Evolutionary conservation across 2,797 vertebrate genomes (phyloP), one percentile per base, ranked within the genome.

Genomic region (Moxostoma hubbsi): DNA sequence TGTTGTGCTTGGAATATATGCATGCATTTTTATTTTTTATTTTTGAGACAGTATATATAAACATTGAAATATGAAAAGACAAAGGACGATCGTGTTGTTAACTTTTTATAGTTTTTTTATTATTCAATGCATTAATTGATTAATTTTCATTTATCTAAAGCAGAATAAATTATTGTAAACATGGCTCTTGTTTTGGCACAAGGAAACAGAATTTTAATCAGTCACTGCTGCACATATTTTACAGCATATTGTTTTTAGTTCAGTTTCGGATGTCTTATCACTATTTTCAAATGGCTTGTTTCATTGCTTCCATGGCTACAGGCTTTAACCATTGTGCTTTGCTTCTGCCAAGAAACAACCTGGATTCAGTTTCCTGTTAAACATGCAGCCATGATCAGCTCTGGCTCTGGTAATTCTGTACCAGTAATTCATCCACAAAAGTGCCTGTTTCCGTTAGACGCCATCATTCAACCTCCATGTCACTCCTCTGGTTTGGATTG

Each of bases 331-430:
- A 72, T 75, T 58, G 53, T 65, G 57, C 50, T 71, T 61, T 7
- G 62, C 46, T 47, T 62, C 45, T 36, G 24, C 16, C 58, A 64
- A 77, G 57, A 54, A 62, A 70, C 66, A 12, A 49, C 67, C 67
- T 70, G 76, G 58, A n/a, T 70, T 78, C 54, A 63, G 75, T 77
- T 77, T 77, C 65, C 76, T 79, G 59, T 72, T 64, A 57, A 71
- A 63, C 15, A 63, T 13, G 45, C 81, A 72, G 66, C 66, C 47
- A 53, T 58, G 63, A 69, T 61, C 13, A 46, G 24, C 75, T 59
- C 47, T 53, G 18, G 65, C 66, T 68, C 66, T 51, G 24, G 24
- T 24, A 82, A 73, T 64, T 75, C 53, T 36, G 15, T 66, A 78
- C 70, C 63, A 62, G 51, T 82, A 2, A 78, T 82, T 72, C 68